These are phyloP conservation scores for Omphaloscelis lunosa DNA, from an alignment of 2,888 invertebrate species.

Conservation along the genomic window DNA sequence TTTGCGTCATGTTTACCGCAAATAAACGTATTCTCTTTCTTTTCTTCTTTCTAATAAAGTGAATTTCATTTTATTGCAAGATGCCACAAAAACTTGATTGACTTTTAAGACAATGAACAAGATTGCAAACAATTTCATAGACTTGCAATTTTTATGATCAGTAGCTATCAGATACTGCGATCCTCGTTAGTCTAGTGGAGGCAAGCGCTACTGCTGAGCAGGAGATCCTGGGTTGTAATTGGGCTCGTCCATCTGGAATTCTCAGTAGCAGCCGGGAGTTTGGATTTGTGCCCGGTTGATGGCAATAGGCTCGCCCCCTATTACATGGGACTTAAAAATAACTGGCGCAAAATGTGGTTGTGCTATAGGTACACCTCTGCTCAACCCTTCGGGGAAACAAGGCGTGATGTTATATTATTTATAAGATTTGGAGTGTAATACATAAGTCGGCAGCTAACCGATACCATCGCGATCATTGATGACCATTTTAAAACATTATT, in stretches of 20 bases:
- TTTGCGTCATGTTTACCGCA: too few species aligned
- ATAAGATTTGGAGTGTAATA: not conserved
- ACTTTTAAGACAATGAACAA: not conserved
- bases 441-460: not conserved
- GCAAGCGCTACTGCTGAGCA: not conserved
- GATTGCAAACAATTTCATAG: slow-evolving; percentile 7
- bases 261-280: not conserved
- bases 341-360: not conserved
- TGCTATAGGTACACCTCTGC: too few species aligned
- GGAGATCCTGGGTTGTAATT: not conserved
- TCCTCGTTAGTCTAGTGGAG: not conserved
- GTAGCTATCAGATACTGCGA: not conserved
- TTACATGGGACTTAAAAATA: not conserved
- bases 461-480: slow-evolving; percentile 19
- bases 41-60: too few species aligned
- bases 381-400: not conserved
- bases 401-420: not conserved
- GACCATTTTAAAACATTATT: slow-evolving; percentile 36
- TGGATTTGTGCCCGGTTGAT: not conserved
- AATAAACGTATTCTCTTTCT: too few species aligned
- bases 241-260: not conserved
- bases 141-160: slow-evolving; percentile 1
- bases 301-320: not conserved
- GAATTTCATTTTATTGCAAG: slow-evolving; percentile 12
- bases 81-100: slow-evolving; percentile 7